Conservation (phyloP, 2,113 vertebrate species). For the Dromaius novaehollandiae region DNA sequence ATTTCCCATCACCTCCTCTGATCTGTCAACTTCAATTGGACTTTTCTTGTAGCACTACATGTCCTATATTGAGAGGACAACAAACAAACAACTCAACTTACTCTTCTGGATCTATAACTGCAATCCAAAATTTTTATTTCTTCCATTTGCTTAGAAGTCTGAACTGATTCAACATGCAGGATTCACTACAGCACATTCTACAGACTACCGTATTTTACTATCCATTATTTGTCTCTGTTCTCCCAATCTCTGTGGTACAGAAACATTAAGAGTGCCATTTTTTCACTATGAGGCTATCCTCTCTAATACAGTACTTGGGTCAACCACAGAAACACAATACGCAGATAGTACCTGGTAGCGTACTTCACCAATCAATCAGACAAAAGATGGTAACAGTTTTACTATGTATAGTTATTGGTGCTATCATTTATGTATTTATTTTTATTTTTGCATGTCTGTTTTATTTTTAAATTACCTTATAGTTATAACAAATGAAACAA, state of each 20-base stretch:
- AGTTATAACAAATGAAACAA: background rate
- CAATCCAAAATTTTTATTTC: background rate
- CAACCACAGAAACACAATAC: background rate
- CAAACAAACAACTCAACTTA: constrained; percentile 42
- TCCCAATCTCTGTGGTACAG: background rate
- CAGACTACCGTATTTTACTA: background rate
- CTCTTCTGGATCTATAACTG: constrained; percentile 49
- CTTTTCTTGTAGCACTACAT: constrained; percentile 62
- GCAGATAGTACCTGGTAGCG: background rate
- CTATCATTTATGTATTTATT: background rate
- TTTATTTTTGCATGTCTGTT: background rate
- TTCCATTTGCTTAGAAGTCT: background rate
- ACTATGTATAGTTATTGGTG: background rate
- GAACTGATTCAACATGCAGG: background rate
- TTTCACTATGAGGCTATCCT: background rate
- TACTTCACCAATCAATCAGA: background rate
- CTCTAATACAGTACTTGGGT: background rate
- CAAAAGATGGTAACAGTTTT: background rate
- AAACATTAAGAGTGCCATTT: background rate
- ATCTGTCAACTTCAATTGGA: constrained; percentile 76
- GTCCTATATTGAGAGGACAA: constrained; percentile 65
- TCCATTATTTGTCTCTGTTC: background rate
- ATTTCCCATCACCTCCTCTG: constrained; percentile 74
- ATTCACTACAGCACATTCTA: background rate
- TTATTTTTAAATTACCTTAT: background rate